A percentile compares a stretch with the other conserved stretches of the same genome.
phyloP scores from a whole-genome alignment of 64 coral and sea anemone genomes.

The Dendronephthya gigantea region DNA sequence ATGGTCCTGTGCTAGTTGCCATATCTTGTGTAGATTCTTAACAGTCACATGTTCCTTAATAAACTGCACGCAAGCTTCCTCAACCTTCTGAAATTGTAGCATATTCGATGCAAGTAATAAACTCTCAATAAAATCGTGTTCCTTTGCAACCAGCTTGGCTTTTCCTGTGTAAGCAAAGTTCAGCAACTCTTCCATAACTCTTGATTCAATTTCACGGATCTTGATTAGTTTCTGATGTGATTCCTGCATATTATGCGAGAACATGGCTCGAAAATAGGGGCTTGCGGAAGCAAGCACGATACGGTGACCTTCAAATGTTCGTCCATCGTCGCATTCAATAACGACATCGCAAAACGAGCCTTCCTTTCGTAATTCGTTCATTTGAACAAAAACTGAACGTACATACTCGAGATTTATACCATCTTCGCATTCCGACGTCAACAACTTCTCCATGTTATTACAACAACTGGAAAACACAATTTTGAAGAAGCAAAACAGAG shows the following conservation, averaged over 20 bases:
- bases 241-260: slow-evolving; percentile 20
- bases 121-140: not conserved
- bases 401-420: not conserved
- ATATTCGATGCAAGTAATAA: not conserved
- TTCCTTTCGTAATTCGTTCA: slow-evolving; percentile 1
- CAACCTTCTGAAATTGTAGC: slow-evolving; percentile 5
- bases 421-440: not conserved
- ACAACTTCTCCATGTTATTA: slow-evolving; percentile 1
- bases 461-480: not conserved
- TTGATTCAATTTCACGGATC: not conserved
- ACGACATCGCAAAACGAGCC: slow-evolving; percentile 7
- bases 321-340: slow-evolving; percentile 25
- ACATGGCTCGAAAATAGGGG: slow-evolving; percentile 21
- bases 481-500: not conserved
- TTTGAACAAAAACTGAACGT: slow-evolving; percentile 10
- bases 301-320: slow-evolving; percentile 6
- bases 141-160: not conserved
- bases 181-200: not conserved
- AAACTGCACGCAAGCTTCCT: not conserved
- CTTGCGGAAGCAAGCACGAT: slow-evolving; percentile 19
- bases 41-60: not conserved
- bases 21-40: not conserved
- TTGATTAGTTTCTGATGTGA: slow-evolving; percentile 6
- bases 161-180: slow-evolving; percentile 9
- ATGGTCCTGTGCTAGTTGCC: not conserved